Evolutionary conservation across 2,888 invertebrate species (phyloP).

Genomic region (Agriotes lineatus): DNA sequence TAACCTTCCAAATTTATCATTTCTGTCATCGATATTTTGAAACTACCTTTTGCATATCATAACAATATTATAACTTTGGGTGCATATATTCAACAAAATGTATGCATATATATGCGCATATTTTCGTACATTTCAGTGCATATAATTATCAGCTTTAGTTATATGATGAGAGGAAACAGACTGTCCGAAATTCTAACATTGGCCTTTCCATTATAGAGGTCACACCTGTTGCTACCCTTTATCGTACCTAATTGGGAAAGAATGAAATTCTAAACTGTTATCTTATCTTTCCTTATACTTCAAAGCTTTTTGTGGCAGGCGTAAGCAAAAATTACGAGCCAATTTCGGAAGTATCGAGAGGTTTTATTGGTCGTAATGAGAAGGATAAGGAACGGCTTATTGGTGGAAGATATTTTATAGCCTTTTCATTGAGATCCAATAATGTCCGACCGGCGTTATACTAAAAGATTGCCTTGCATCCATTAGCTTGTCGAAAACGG

Average conservation of each 20-base stretch:
- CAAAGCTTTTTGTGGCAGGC: not conserved
- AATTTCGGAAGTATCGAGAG: conserved; percentile 6
- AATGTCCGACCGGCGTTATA: conserved; percentile 5
- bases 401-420: conserved; percentile 18
- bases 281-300: not conserved
- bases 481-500: not conserved
- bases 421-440: conserved; percentile 15
- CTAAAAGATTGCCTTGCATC: conserved; percentile 6
- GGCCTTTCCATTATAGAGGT: no score
- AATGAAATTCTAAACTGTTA: not conserved
- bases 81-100: no score
- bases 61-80: no score
- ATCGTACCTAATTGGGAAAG: not conserved
- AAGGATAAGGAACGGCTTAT: conserved; percentile 14
- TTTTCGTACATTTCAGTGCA: no score
- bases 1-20: no score
- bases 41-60: no score
- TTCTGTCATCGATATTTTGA: no score
- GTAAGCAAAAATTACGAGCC: conserved; percentile 10
- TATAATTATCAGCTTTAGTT: no score
- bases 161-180: no score
- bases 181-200: no score
- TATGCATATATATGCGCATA: no score
- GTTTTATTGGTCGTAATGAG: conserved; percentile 24
- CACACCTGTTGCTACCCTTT: no score